phyloP scores from a whole-genome alignment of 1,140 invertebrate genomes.

The Battus philenor region DNA sequence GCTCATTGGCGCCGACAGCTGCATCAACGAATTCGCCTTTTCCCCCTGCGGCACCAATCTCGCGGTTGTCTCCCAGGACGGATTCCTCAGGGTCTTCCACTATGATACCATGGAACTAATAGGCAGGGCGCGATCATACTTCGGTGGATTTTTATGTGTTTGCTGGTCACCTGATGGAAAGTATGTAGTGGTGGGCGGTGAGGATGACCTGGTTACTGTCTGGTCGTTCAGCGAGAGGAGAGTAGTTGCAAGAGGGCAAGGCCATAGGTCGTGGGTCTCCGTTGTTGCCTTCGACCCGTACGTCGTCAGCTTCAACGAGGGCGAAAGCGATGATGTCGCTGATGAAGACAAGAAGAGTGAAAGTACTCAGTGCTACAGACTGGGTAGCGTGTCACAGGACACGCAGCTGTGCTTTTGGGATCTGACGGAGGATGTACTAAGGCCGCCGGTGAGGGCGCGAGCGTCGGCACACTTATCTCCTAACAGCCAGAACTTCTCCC shows the following conservation, averaged over 20 bases:
- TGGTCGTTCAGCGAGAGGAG: conserved; percentile 95
- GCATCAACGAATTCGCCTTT: conserved; percentile 98
- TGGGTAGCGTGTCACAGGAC: conserved; percentile 98
- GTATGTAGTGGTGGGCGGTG: conserved; percentile 97
- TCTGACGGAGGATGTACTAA: conserved; percentile 95
- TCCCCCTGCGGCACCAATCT: conserved; percentile 95
- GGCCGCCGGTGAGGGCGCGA: conserved; percentile 77
- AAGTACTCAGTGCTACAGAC: conserved; percentile 84
- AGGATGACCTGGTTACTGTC: conserved; percentile 99
- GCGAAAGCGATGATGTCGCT: conserved; percentile 74
- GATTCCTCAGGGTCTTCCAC: conserved; percentile 96
- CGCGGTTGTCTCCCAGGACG: conserved; percentile 96
- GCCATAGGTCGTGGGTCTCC: conserved; percentile 96
- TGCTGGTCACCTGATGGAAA: conserved; percentile 98
- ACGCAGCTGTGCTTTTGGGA: conserved; percentile 99
- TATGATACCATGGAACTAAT: conserved; percentile 98
- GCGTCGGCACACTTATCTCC: conserved; percentile 65
- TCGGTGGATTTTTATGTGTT: conserved; percentile 96
- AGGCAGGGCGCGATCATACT: conserved; percentile 94
- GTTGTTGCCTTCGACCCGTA: conserved; percentile 98
- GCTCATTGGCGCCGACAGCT: conserved; percentile 90
- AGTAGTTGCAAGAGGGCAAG: conserved; percentile 96
- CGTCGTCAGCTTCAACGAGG: conserved; percentile 76
- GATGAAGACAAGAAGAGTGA: conserved; percentile 79
- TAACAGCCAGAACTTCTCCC: conserved; percentile 46